phyloP scores from a whole-genome alignment of 1,140 invertebrate genomes.

The Drosophila sucinea region DNA sequence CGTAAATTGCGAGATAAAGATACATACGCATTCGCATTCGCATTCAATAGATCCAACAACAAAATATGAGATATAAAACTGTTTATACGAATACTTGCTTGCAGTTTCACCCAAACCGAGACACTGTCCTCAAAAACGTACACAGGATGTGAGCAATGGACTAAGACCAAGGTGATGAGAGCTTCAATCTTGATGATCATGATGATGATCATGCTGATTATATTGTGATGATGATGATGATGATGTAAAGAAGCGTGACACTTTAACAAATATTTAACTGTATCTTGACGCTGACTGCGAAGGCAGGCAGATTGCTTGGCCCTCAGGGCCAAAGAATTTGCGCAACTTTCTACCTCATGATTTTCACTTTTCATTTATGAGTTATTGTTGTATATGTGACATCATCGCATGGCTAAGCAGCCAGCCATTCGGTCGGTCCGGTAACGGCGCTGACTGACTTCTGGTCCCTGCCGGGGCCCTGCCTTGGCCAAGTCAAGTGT shows the following conservation, averaged over 20 bases:
- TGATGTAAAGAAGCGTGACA: constrained; percentile 77
- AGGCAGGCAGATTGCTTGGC: constrained; percentile 15
- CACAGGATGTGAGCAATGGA: constrained; percentile 59
- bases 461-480: constrained; percentile 40
- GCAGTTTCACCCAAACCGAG: constrained; percentile 48
- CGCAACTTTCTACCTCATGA: constrained; percentile 74
- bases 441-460: constrained; percentile 45
- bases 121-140: constrained; percentile 76
- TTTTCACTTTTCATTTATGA: constrained; percentile 82
- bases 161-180: constrained; percentile 42
- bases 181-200: constrained; percentile 22
- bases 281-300: constrained; percentile 32
- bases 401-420: constrained; percentile 50
- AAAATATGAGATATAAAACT: constrained; percentile 6
- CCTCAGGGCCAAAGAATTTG: constrained; percentile 73
- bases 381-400: constrained; percentile 68
- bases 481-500: constrained; percentile 72
- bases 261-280: constrained; percentile 75
- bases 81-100: constrained; percentile 35
- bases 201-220: constrained; percentile 62
- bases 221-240: constrained; percentile 41
- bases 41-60: constrained; percentile 45
- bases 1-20: constrained; percentile 41
- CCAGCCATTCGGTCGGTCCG: not conserved
- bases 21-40: constrained; percentile 33